Base-by-base conservation (phyloP, 2,888 invertebrate species). In the Acronicta psi region DNA sequence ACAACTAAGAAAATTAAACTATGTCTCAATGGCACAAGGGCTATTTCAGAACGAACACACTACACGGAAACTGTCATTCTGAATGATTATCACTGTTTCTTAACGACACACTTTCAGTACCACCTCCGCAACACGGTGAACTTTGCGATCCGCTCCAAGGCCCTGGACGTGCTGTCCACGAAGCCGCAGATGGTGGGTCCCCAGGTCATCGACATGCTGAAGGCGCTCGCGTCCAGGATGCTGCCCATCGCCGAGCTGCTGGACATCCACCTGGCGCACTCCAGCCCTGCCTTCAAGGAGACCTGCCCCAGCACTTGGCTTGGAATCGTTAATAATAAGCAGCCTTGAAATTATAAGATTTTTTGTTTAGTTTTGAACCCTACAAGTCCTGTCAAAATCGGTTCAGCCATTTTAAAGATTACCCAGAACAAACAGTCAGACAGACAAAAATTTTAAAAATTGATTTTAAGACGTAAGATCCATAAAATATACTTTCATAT, bases 311-410 rank as follows among this genome's bases (percentile, higher is more conserved):
- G 83, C 0, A 89, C 90, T 0, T 92, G 93, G 93, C 80, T 92
- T 0, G 90, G 89, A 0, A 92, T 93, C 17, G 92, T 92, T 25
- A 91, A 91, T 76, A 91, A 89, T 86, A 92, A 91, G 86, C 77
- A 83, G 57, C 72, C 79, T 36, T 79, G 53, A 80, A 14, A 9
- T 49, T 25, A 0, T 25, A n/a, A 3, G 6, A n/a, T 41, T 14
- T 31, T 13, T 13, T 31, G 0, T 31, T 31, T 31, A 13, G n/a
- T n/a, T n/a, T n/a, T n/a, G n/a, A n/a, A n/a, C n/a, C n/a, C n/a
- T n/a, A n/a, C n/a, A n/a, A n/a, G n/a, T n/a, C n/a, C n/a, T n/a
- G n/a, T n/a, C n/a, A n/a, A n/a, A n/a, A n/a, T n/a, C n/a, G n/a
- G n/a, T n/a, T n/a, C n/a, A n/a, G n/a, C n/a, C n/a, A n/a, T n/a